Evolutionary conservation across 2,797 vertebrate genomes (phyloP), one percentile per base, ranked within the genome.

Genomic region (Novumbra hubbsi): DNA sequence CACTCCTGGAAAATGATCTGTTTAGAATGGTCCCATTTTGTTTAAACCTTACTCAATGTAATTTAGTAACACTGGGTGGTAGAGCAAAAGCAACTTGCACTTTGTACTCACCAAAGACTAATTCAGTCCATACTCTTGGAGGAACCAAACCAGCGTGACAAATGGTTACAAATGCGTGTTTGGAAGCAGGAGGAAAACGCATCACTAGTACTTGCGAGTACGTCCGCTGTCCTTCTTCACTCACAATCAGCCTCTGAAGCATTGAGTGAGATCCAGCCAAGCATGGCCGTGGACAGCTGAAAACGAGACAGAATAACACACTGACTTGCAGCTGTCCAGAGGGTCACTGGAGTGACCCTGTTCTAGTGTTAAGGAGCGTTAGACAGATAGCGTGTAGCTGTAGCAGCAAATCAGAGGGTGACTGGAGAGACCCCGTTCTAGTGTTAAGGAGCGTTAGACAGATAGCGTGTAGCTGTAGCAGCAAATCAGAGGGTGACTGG

Each of bases 1-100:
- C 77, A 70, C 72, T 63, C 70, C 68, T 73, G 68, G 68, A 69
- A 74, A 73, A 63, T 30, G 62, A 5, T 27, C 7, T 64, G 28
- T 27, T 64, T 15, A 32, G 16, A 64, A 27, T 32, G 15, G 41
- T 75, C 11, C 50, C 21, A 28, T n/a, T 60, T 11, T 15, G 19
- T 60, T 30, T 70, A 32, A 34, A 60, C n/a, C 19, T 41, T 57
- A n/a, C 32, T 68, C 32, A 21, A 17, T 57, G 70, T 71, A 30
- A 60, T 71, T 52, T 57, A 60, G 52, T 4, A 34, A 60, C 14
- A 11, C 50, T 57, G 17, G 45, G 66, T 68, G 45, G 24, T 49
- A 50, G 15, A 8, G 67, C 17, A 30, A 9, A 70, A 19, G 27
- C 1, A 30, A 21, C 14, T 14, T 34, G 19, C 52, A 24, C 28